A percentile compares a stretch with the other conserved stretches of the same genome.
Conservation (phyloP, 2,113 vertebrate genomes). For the Ceratotherium simum region DNA sequence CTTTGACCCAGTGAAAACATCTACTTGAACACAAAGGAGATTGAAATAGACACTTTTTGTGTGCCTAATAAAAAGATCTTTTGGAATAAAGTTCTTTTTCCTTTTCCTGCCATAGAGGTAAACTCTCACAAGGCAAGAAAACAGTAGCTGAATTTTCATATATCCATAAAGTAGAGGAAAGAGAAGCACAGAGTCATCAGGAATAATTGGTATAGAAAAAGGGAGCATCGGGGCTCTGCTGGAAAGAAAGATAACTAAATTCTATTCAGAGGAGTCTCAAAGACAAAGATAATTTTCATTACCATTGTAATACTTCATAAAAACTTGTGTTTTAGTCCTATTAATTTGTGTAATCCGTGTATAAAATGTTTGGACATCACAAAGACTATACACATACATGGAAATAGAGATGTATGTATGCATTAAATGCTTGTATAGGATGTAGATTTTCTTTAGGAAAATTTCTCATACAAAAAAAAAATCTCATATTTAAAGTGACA, state of each 20-base stretch:
- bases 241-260: not conserved
- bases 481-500: not conserved
- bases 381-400: not conserved
- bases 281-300: not conserved
- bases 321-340: not conserved
- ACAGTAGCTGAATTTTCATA: not conserved
- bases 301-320: not conserved
- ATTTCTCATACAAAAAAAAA: not conserved
- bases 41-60: not conserved
- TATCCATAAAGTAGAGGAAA: not conserved
- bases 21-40: not conserved
- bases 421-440: not conserved
- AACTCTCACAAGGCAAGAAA: not conserved
- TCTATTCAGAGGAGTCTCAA: not conserved
- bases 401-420: not conserved
- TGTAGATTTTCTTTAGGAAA: not conserved
- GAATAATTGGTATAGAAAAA: not conserved
- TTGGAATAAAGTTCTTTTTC: not conserved
- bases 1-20: not conserved
- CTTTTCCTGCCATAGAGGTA: not conserved
- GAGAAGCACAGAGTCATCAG: not conserved
- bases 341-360: not conserved
- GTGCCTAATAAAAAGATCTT: not conserved
- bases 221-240: not conserved
- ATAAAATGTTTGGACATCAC: not conserved